Conservation (phyloP, 2,888 invertebrate species). For the Gryllus longicercus region DNA sequence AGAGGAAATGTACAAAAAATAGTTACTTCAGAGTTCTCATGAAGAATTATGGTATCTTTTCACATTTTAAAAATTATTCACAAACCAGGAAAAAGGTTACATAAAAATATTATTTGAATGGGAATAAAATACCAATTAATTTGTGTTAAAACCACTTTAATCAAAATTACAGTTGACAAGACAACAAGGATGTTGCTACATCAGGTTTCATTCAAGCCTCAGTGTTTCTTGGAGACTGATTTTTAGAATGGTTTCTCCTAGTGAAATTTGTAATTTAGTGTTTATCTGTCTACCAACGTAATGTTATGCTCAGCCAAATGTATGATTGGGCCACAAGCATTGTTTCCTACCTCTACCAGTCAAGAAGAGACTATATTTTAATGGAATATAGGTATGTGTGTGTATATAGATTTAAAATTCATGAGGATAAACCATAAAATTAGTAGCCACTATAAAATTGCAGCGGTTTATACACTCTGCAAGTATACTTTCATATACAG, state of each 20-base stretch:
- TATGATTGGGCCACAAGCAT: conserved; percentile 26
- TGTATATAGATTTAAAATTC: not conserved
- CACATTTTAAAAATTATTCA: too few species aligned
- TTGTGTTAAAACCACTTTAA: conserved; percentile 36
- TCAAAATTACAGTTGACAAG: conserved; percentile 35
- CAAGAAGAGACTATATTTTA: not conserved
- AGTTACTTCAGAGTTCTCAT: too few species aligned
- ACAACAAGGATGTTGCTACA: conserved; percentile 32
- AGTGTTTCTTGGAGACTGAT: conserved; percentile 23
- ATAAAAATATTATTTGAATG: too few species aligned
- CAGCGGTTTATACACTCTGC: not conserved
- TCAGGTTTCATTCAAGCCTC: conserved; percentile 29
- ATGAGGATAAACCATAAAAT: not conserved
- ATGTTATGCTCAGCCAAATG: conserved; percentile 4
- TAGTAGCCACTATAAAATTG: conserved; percentile 11
- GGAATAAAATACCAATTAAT: not conserved
- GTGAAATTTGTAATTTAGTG: conserved; percentile 19
- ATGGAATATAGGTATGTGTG: conserved; percentile 1
- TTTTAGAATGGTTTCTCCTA: not conserved
- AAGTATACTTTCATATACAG: not conserved
- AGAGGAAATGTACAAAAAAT: too few species aligned
- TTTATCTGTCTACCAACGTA: conserved; percentile 20
- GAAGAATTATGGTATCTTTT: too few species aligned
- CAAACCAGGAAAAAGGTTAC: too few species aligned
- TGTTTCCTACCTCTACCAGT: not conserved